Evolutionary conservation across 2,888 invertebrate species (phyloP).

Genomic region (Agelastica alni): DNA sequence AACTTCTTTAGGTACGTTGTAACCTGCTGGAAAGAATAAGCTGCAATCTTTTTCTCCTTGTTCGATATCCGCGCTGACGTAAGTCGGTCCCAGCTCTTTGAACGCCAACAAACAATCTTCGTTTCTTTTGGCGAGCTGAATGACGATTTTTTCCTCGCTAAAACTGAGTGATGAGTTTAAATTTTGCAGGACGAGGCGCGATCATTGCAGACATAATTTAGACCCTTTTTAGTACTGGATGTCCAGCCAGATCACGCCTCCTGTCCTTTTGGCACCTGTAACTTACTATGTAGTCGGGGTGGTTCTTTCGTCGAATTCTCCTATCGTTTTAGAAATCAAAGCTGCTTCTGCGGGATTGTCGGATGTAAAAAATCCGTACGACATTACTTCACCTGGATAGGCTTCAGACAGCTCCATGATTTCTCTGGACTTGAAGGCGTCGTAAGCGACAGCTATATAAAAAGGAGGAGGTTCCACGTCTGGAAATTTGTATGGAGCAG

Average conservation of each 20-base stretch:
- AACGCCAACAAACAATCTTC: slow-evolving; percentile 68
- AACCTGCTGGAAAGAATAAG: slow-evolving; percentile 71
- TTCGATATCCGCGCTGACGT: slow-evolving; percentile 69
- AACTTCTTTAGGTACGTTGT: slow-evolving; percentile 60
- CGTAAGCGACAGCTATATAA: slow-evolving; percentile 69
- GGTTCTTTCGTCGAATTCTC: slow-evolving; percentile 63
- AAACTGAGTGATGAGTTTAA: slow-evolving; percentile 30
- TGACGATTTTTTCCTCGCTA: slow-evolving; percentile 70
- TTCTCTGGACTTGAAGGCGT: slow-evolving; percentile 69
- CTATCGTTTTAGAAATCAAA: slow-evolving; percentile 66
- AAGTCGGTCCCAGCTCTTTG: slow-evolving; percentile 67
- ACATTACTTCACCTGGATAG: slow-evolving; percentile 62
- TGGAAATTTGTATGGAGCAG: slow-evolving; percentile 62
- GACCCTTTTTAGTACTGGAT: too few species aligned
- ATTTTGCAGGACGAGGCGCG: too few species aligned
- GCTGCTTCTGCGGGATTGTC: slow-evolving; percentile 63
- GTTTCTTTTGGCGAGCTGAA: slow-evolving; percentile 68
- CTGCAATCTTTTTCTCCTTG: slow-evolving; percentile 67
- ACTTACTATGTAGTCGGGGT: slow-evolving; percentile 62
- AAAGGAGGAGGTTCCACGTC: slow-evolving; percentile 66
- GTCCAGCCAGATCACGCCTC: too few species aligned
- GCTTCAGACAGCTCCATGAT: slow-evolving; percentile 61
- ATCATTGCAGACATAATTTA: too few species aligned
- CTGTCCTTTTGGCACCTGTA: too few species aligned
- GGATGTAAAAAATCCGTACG: slow-evolving; percentile 72